Conservation (phyloP, 2,888 invertebrate genomes). For the Spodoptera littoralis region DNA sequence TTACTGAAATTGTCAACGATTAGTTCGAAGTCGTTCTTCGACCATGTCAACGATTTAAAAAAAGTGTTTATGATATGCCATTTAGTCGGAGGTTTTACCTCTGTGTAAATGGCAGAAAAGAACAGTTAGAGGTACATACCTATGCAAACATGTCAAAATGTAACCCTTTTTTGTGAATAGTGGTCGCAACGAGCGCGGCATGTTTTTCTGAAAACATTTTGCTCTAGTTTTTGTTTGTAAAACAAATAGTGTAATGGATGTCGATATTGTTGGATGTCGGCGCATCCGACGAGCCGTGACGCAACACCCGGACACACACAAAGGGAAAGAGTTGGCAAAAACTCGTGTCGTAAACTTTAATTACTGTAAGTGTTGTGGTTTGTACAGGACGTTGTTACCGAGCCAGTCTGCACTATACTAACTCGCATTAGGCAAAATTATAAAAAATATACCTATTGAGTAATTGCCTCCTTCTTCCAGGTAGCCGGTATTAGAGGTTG, state of each 20-base stretch:
- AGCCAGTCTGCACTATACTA: no score
- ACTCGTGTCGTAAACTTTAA: conserved; percentile 69
- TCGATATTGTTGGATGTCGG: conserved; percentile 56
- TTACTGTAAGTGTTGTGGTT: conserved; percentile 60
- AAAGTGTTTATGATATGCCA: no score
- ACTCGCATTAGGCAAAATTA: no score
- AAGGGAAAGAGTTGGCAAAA: conserved; percentile 76
- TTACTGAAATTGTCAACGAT: no score
- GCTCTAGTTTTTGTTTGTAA: conserved; percentile 77
- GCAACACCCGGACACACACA: conserved; percentile 62
- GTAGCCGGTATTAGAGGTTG: no score
- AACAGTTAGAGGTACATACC: conserved; percentile 56
- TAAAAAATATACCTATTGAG: no score
- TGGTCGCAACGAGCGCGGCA: conserved; percentile 52
- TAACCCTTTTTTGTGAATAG: conserved; percentile 67
- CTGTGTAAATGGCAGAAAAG: conserved; percentile 28
- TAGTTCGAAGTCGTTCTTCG: no score
- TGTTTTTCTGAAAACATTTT: conserved; percentile 62
- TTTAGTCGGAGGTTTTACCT: conserved; percentile 15
- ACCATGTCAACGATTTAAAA: no score
- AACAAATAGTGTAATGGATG: conserved; percentile 70
- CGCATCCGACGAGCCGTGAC: conserved; percentile 58
- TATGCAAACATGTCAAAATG: conserved; percentile 65
- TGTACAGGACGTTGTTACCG: conserved; percentile 64
- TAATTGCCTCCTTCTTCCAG: no score